Evolutionary conservation across 2,113 vertebrate species (phyloP).

Genomic region (Cisticola juncidis): DNA sequence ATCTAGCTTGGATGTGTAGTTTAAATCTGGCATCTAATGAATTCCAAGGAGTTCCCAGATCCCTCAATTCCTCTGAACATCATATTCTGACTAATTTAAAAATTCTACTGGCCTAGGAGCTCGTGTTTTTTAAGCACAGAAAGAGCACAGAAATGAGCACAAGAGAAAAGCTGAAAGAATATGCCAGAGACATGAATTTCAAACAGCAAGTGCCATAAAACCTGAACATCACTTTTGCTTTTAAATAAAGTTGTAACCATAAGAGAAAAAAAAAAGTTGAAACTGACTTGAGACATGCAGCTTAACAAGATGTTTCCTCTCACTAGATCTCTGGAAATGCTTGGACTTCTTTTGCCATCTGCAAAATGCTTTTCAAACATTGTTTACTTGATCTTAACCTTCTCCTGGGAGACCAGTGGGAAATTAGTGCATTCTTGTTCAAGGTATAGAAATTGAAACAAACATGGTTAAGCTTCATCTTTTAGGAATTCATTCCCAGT

Average conservation of each 20-base stretch:
- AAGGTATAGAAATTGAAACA: slow-evolving; percentile 6
- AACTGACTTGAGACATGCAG: not conserved
- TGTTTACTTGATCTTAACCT: slow-evolving; percentile 7
- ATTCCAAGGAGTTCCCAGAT: not conserved
- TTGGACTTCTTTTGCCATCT: not conserved
- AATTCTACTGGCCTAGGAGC: slow-evolving; percentile 1
- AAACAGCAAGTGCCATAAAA: not conserved
- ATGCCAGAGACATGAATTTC: not conserved
- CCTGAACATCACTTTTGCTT: not conserved
- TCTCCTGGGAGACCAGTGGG: not conserved
- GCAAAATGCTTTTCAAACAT: slow-evolving; percentile 33
- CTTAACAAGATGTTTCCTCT: slow-evolving; percentile 5
- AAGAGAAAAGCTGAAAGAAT: not conserved
- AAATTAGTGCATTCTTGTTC: not conserved
- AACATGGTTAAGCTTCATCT: not conserved
- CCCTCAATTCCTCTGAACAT: not conserved
- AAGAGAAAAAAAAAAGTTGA: not conserved
- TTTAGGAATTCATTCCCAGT: not conserved
- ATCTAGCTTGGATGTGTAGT: not conserved
- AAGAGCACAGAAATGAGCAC: not conserved
- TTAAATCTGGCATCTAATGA: not conserved
- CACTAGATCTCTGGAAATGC: not conserved
- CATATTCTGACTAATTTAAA: not conserved
- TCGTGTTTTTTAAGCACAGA: slow-evolving; percentile 3
- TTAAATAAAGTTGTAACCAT: not conserved